Base-by-base conservation (phyloP, 2,888 invertebrate genomes). In the Dascillus cervinus region DNA sequence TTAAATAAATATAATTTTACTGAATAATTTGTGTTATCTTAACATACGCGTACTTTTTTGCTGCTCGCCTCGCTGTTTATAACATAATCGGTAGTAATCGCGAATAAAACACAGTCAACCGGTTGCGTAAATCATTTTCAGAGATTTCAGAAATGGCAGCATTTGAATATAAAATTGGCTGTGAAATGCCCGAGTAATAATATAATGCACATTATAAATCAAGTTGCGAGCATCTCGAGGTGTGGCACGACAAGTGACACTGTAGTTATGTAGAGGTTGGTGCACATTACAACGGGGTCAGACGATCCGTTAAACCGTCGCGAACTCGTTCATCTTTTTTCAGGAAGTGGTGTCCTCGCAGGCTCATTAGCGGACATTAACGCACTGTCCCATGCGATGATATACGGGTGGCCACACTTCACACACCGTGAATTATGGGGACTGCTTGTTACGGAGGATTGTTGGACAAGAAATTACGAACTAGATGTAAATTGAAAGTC, bases 181-280 rank as follows among this genome's bases (percentile, higher is more conserved):
- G 42, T 32, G 46, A 47, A 50, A 48, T 48, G 46, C 41, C 37
- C 37, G 34, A 37, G 50, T 50, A 52, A 52, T 50, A 50, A 48
- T 48, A 46, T 50, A 51, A 52, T 49, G 47, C 48, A 46, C 43
- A 39, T 44, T 49, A 50, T 52, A 52, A 52, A 52, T 52, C 52
- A 52, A 49, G 39, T 41, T 39, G 40, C 21, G 22, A 26, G 23
- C 20, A 26, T 27, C 27, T 17, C 17, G 17, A 17, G 17, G 17
- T 17, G 17, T 17, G 17, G 17, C 17, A 8, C 5, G 4, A 17
- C 4, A 8, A 8, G 8, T 17, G 17, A 17, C 17, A 17, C 4
- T 4, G 17, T 17, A 17, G 4, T 6, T 8, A 6, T 17, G 8
- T 17, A 17, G 17, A 17, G 17, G 8, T 17, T 4, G 17, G 17